Conservation (phyloP, 2,113 vertebrate species). For the Lophura nycthemera region DNA sequence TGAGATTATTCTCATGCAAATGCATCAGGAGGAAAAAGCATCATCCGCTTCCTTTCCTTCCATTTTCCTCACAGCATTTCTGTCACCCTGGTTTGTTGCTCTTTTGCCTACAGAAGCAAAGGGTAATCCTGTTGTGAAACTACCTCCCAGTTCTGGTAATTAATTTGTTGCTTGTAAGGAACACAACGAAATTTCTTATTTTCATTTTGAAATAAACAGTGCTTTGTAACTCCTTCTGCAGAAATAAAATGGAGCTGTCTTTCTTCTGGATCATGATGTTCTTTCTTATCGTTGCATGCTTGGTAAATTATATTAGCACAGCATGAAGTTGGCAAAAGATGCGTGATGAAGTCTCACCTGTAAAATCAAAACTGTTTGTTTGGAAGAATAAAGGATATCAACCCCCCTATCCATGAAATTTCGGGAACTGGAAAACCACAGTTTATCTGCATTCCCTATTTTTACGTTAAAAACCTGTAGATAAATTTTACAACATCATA, state of each 20-base stretch:
- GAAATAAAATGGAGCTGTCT: background rate
- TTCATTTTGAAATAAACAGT: conserved; percentile 9
- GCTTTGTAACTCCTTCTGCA: background rate
- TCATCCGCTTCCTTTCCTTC: background rate
- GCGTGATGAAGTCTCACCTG: background rate
- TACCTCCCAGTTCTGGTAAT: background rate
- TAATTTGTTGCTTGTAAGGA: conserved; percentile 36
- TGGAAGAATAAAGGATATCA: conserved; percentile 9
- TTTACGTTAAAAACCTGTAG: background rate
- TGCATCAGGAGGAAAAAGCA: background rate
- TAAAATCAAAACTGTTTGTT: conserved; percentile 20
- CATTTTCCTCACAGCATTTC: background rate
- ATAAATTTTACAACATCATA: background rate
- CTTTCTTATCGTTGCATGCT: background rate
- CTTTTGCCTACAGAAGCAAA: background rate
- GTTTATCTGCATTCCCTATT: background rate
- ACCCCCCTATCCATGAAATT: background rate
- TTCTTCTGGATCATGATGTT: background rate
- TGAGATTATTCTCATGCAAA: background rate
- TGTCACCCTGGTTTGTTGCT: background rate
- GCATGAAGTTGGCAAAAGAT: conserved; percentile 36
- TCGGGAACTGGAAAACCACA: background rate
- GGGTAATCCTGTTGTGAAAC: background rate
- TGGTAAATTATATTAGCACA: conserved; percentile 40
- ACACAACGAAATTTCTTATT: conserved; percentile 6